These are phyloP conservation scores for Pluvialis apricaria DNA, from an alignment of 2,113 vertebrate species.

Conservation along the genomic window DNA sequence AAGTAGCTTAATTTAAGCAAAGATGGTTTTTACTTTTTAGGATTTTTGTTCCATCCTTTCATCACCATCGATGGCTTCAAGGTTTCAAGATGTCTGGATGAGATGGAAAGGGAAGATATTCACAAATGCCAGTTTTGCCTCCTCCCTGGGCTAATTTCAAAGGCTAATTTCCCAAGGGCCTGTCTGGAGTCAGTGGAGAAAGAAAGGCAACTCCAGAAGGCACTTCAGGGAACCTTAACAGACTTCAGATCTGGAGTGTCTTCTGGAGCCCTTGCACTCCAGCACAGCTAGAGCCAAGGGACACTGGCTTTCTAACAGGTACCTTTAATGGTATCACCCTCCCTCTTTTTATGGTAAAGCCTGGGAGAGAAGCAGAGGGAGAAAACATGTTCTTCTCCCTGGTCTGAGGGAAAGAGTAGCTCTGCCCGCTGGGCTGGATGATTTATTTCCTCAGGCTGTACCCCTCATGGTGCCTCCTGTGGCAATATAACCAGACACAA, in stretches of 20 bases:
- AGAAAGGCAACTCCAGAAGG: background rate
- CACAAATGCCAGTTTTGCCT: background rate
- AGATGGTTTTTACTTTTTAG: background rate
- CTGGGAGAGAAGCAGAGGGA: background rate
- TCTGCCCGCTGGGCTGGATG: background rate
- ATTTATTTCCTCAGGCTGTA: background rate
- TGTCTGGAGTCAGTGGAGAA: background rate
- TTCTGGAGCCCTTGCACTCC: rapidly evolving
- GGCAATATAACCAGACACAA: background rate
- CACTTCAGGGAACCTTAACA: background rate
- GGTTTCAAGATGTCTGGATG: background rate
- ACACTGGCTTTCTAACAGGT: background rate
- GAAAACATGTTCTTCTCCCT: background rate
- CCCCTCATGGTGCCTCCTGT: background rate
- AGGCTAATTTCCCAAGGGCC: background rate
- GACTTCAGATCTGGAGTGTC: background rate
- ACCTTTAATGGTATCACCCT: background rate
- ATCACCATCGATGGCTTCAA: background rate
- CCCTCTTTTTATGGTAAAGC: background rate
- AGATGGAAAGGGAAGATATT: background rate
- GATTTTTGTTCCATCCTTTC: slow-evolving; percentile 6
- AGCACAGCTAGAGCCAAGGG: background rate
- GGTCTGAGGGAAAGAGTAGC: background rate
- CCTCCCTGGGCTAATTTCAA: background rate
- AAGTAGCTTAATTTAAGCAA: background rate